A percentile compares a stretch with the other conserved stretches of the same genome.
Evolutionary conservation across 2,113 vertebrate species (phyloP).

Genomic region (Tupaia chinensis): DNA sequence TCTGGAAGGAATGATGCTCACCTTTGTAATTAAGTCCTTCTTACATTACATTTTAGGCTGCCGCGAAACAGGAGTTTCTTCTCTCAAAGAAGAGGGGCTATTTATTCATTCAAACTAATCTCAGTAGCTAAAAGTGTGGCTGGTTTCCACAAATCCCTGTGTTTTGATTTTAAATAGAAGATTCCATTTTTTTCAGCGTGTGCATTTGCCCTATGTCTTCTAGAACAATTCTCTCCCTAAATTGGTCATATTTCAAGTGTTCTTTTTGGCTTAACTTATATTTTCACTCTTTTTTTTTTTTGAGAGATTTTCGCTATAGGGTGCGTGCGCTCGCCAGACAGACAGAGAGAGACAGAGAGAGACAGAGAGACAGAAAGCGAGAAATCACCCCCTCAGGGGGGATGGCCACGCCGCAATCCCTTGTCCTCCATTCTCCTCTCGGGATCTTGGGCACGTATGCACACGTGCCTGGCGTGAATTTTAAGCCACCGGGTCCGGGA

Average conservation of each 20-base stretch:
- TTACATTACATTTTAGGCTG: not conserved
- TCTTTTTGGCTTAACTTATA: constrained; percentile 25
- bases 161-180: constrained; percentile 31
- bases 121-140: not conserved
- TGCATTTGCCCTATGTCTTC: not conserved
- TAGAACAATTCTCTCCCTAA: not conserved
- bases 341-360: no score
- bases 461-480: no score
- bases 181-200: not conserved
- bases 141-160: not conserved
- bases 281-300: constrained; percentile 20
- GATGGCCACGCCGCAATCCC: no score
- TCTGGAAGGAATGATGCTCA: not conserved
- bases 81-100: not conserved
- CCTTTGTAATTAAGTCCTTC: constrained; percentile 28
- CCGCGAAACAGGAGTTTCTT: not conserved
- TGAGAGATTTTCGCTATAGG: no score
- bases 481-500: no score
- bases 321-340: no score
- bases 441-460: no score
- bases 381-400: no score
- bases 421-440: no score
- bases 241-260: constrained; percentile 27
- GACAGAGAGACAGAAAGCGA: no score
- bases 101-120: constrained; percentile 34